A percentile compares a stretch with the other conserved stretches of the same genome.
Evolutionary conservation across 2,888 invertebrate species (phyloP).

Genomic region (Julus scanicus): DNA sequence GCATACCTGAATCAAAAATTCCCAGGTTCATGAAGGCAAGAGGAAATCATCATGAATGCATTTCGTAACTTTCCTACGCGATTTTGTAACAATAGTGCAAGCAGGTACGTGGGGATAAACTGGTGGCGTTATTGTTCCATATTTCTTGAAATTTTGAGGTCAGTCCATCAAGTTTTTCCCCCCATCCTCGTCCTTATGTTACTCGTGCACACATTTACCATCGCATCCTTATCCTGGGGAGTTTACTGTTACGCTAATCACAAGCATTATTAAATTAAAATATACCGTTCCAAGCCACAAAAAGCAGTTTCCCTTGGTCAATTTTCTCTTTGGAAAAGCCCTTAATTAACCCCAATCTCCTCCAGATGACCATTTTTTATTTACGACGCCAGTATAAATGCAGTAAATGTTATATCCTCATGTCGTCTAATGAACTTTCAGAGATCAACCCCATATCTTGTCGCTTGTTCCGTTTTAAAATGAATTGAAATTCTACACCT

Average conservation of each 20-base stretch:
- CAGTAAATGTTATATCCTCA: too few relatives aligned
- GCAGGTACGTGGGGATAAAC: conserved; percentile 19
- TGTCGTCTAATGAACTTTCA: too few relatives aligned
- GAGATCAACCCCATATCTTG: too few relatives aligned
- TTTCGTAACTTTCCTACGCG: neutral
- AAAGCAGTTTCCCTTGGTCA: too few relatives aligned
- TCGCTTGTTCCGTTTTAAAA: too few relatives aligned
- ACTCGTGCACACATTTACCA: neutral
- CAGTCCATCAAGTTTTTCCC: neutral
- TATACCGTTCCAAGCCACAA: too few relatives aligned
- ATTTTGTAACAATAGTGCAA: neutral
- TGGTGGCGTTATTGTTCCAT: neutral
- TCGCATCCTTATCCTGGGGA: neutral
- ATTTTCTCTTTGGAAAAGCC: too few relatives aligned
- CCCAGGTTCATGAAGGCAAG: neutral
- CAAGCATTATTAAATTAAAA: too few relatives aligned
- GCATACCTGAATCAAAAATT: neutral
- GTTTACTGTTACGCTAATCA: conserved; percentile 8
- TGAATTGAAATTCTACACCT: too few relatives aligned
- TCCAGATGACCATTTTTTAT: too few relatives aligned
- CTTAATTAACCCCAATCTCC: too few relatives aligned
- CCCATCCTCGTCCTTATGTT: neutral
- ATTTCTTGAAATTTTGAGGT: neutral
- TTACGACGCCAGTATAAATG: too few relatives aligned
- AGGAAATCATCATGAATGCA: neutral